Base-by-base conservation (phyloP, 1,140 invertebrate genomes). In the Camponotus pennsylvanicus region DNA sequence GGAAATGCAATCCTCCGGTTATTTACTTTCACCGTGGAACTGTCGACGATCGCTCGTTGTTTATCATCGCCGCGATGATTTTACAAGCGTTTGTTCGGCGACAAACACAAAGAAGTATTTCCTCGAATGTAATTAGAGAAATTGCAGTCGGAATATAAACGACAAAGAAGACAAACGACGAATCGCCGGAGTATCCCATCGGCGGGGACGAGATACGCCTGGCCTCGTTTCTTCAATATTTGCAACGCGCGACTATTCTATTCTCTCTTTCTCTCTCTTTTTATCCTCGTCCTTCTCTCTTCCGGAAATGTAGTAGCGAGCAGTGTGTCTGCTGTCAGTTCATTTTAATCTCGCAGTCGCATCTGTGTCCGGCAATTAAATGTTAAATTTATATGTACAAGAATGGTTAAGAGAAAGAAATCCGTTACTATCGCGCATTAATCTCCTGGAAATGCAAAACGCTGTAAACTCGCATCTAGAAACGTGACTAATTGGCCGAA, bases 121-220 rank as follows among this genome's bases (percentile, higher is more conserved):
- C 13, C 45, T 64, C 34, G 4, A 71, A 57, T 55, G 32, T 86
- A 89, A 89, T 89, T 89, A 89, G 76, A 78, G 40, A 89, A 86
- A 86, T 86, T 45, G 57, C 77, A 71, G n/a, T 21, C 64, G 2
- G 86, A 86, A 77, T 77, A 52, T 52, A 52, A 71, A 80, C 70
- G 67, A 49, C 57, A 73, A 70, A 61, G 67, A 71, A 76, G 76
- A 73, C 67, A 57, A 76, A 57, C 55, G 64, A 40, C 11, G 45
- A 76, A 32, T 85, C 11, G 63, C 45, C 45, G 1, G 34, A 76
- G 67, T 55, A 52, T 57, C 27, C 42, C 75, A 59, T 52, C 85
- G 55, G 52, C 18, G 52, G 7, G 49, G 21, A 45, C 59, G 61
- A 85, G 49, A 69, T 73, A 64, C 55, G 59, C 21, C 59, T 11